phyloP scores from a whole-genome alignment of 2,888 invertebrate genomes.

The Cyclophora punctaria region DNA sequence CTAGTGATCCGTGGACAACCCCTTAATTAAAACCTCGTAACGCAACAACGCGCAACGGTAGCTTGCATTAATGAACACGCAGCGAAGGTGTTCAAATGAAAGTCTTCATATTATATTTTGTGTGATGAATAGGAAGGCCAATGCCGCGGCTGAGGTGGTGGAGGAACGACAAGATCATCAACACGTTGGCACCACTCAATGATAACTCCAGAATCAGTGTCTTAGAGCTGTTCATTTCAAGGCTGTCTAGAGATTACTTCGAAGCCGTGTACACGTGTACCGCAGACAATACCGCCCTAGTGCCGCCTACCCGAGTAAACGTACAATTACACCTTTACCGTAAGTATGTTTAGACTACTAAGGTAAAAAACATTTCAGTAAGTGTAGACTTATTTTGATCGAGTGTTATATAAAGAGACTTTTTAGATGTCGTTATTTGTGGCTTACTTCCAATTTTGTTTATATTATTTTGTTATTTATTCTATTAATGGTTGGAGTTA shows the following conservation, averaged over 20 bases:
- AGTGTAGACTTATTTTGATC: too few relatives aligned
- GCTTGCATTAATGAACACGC: too few relatives aligned
- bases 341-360: constrained; percentile 46
- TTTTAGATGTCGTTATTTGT: too few relatives aligned
- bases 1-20: too few relatives aligned
- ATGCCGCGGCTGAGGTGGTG: constrained; percentile 67
- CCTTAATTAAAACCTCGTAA: too few relatives aligned
- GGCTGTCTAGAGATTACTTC: constrained; percentile 77
- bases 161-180: constrained; percentile 62
- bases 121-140: constrained; percentile 50
- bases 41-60: too few relatives aligned
- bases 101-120: background rate
- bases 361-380: too few relatives aligned
- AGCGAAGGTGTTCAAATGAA: too few relatives aligned
- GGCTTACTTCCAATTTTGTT: too few relatives aligned
- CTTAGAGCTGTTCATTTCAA: constrained; percentile 52
- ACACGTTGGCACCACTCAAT: constrained; percentile 49
- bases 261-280: constrained; percentile 82
- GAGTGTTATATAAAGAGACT: too few relatives aligned
- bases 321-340: constrained; percentile 81
- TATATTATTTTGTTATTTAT: too few relatives aligned
- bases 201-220: constrained; percentile 51
- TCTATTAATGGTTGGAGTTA: too few relatives aligned
- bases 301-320: constrained; percentile 78
- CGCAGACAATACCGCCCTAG: constrained; percentile 81